phyloP scores from a whole-genome alignment of 2,888 invertebrate species.

The Ctenicera cuprea region DNA sequence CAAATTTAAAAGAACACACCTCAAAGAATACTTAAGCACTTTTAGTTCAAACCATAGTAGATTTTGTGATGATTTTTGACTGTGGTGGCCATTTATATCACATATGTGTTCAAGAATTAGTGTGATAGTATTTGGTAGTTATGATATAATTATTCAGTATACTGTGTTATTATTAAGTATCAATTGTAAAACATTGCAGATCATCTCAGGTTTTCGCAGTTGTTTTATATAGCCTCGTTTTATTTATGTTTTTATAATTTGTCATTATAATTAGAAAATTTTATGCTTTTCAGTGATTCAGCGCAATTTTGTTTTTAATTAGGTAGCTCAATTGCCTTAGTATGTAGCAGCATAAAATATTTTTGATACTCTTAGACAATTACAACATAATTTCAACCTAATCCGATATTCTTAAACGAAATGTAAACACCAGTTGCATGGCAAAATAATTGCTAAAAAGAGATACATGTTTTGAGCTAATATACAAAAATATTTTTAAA shows the following conservation, averaged over 20 bases:
- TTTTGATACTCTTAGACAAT: background rate
- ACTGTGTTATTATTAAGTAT: background rate
- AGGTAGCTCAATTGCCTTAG: constrained; percentile 1
- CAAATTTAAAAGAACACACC: background rate
- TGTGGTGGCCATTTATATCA: constrained; percentile 28
- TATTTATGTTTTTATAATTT: constrained; percentile 11
- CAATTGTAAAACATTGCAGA: background rate
- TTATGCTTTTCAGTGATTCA: constrained; percentile 16
- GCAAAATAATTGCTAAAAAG: too few relatives aligned
- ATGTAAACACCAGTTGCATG: too few relatives aligned
- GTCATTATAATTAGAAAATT: background rate
- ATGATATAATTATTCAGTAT: background rate
- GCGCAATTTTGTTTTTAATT: background rate
- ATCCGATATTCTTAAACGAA: too few relatives aligned
- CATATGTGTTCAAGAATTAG: constrained; percentile 31
- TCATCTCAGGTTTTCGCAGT: background rate
- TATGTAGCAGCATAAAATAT: too few relatives aligned
- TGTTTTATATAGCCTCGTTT: background rate
- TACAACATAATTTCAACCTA: background rate
- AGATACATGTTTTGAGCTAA: too few relatives aligned
- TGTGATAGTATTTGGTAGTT: constrained; percentile 20
- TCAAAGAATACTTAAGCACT: constrained; percentile 28
- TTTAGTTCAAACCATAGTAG: constrained; percentile 27
- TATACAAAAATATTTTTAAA: background rate
- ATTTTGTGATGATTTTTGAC: constrained; percentile 18